Conservation (phyloP, 2,113 vertebrate species). For the Phodopus roborovskii region DNA sequence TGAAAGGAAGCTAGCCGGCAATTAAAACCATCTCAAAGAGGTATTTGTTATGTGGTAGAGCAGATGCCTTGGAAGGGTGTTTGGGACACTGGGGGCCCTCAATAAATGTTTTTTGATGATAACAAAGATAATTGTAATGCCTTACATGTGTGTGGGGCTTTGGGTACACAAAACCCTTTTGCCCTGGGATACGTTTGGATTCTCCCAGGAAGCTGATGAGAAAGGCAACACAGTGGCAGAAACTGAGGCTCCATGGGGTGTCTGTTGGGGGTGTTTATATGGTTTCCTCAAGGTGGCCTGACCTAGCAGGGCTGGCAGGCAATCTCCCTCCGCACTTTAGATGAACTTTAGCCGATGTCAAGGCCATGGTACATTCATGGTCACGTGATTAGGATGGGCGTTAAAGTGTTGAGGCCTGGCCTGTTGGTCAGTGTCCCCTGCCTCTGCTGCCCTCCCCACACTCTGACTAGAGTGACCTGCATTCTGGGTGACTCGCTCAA, state of each 20-base stretch:
- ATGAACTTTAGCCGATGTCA: not conserved
- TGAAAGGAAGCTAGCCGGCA: conserved; percentile 81
- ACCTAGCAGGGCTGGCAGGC: not conserved
- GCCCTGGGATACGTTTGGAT: not conserved
- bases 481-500: not conserved
- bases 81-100: not conserved
- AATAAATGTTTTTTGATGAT: conserved; percentile 51
- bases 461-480: not conserved
- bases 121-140: conserved; percentile 36
- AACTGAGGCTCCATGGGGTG: conserved; percentile 11
- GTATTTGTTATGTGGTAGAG: conserved; percentile 72
- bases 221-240: not conserved
- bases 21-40: conserved; percentile 81
- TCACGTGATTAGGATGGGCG: not conserved
- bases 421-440: not conserved
- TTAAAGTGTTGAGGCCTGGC: not conserved
- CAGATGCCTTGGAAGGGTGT: conserved; percentile 66
- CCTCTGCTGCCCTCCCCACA: not conserved
- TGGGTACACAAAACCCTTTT: not conserved
- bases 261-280: rapidly evolving
- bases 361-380: rapidly evolving
- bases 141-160: conserved; percentile 2
- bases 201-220: not conserved
- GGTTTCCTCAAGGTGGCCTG: not conserved
- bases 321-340: rapidly evolving